Evolutionary conservation across 2,888 invertebrate species (phyloP), one percentile per base, ranked within the genome.

Genomic region (Elgonia sp.): DNA sequence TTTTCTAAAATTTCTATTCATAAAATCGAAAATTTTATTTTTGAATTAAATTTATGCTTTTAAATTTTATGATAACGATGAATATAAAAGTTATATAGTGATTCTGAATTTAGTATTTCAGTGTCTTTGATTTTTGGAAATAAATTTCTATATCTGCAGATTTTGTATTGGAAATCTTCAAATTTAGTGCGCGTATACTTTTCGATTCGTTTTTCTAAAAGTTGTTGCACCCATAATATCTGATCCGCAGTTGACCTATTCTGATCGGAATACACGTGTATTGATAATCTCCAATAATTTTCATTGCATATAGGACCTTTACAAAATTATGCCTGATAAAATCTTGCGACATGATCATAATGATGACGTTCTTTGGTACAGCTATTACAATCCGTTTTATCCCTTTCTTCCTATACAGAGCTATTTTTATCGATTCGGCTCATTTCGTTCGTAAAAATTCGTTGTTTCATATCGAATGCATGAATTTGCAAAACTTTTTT

Each of bases 271-370:
- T 81, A 72, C 42, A 70, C 18, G 57, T 62, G 60, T 80, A 72
- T 72, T 42, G 72, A 72, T 81, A 81, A 81, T 81, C 72, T 37
- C 53, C 81, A 39, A 72, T 81, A 70, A 81, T 81, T 81, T 81
- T 63, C 62, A 62, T 63, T 70, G 72, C 72, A 20, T 21, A 18
- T 8, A 39, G 72, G 42, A 29, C 39, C 21, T 72, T 62, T 70
- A 72, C 50, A 20, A 60, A 70, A 81, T 81, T 81, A 72, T 53
- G 80, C 62, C 63, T 50, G 70, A 81, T 81, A 81, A 81, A 81
- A 72, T 81, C 81, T 62, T n/a, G 69, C 40, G 50, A 20, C 55
- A 16, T 39, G 60, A 46, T 76, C 50, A 16, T 76, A 77, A 76
- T 76, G 65, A 46, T 46, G 67, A 77, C 40, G 60, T 46, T 80